Conservation (phyloP, 2,797 vertebrate genomes). For the Macropus fuliginosus region DNA sequence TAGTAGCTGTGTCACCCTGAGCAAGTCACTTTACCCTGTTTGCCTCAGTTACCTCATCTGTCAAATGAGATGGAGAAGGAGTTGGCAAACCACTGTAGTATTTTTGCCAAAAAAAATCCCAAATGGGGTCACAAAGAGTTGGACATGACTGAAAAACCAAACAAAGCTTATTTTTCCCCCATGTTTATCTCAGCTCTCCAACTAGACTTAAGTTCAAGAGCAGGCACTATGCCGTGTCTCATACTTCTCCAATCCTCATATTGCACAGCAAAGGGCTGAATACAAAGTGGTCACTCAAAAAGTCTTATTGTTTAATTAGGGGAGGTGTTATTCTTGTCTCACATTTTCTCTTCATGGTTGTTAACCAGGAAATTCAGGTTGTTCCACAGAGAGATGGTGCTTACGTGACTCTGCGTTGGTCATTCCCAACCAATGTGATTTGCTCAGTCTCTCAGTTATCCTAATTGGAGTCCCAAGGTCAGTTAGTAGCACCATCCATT, state of each 20-base stretch:
- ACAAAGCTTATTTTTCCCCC: background rate
- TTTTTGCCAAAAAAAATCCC: background rate
- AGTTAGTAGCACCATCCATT: background rate
- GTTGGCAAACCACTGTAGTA: background rate
- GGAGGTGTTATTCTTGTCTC: background rate
- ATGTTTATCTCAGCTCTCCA: background rate
- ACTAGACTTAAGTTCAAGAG: background rate
- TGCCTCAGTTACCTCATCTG: background rate
- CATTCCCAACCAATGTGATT: background rate
- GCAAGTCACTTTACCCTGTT: background rate
- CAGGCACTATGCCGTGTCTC: background rate
- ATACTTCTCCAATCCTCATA: background rate
- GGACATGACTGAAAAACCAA: background rate
- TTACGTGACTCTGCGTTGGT: background rate
- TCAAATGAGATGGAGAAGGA: background rate
- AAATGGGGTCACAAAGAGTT: background rate
- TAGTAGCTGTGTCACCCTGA: background rate
- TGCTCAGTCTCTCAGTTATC: background rate
- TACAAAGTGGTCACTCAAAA: background rate
- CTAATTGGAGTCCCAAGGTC: background rate
- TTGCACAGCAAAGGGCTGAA: background rate
- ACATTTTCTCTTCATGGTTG: background rate
- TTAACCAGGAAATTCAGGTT: background rate
- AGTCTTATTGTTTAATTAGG: background rate
- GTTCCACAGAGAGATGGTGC: background rate